Evolutionary conservation across 2,113 vertebrate genomes (phyloP).

Genomic region (Cinclus mexicanus): DNA sequence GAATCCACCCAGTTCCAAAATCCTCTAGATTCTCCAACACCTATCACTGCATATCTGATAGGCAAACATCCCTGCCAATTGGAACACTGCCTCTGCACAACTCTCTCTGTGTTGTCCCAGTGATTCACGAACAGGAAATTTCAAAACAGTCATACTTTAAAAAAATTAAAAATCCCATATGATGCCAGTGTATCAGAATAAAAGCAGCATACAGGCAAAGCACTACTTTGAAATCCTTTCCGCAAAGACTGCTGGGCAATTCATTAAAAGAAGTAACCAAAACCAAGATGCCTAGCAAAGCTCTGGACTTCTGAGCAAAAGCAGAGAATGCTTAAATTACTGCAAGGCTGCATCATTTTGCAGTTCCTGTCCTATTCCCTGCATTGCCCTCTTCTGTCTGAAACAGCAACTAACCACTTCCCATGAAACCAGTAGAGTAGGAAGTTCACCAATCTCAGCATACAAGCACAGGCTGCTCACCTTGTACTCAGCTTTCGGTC

Average conservation of each 20-base stretch:
- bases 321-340: not conserved
- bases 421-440: not conserved
- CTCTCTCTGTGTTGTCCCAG: not conserved
- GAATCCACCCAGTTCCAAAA: not conserved
- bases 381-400: not conserved
- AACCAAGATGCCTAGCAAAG: not conserved
- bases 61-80: not conserved
- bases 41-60: not conserved
- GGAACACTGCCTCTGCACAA: not conserved
- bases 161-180: not conserved
- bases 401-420: not conserved
- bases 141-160: not conserved
- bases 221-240: not conserved
- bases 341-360: not conserved
- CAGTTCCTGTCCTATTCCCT: not conserved
- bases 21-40: not conserved
- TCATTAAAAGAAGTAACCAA: not conserved
- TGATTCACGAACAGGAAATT: not conserved
- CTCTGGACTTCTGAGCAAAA: not conserved
- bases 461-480: constrained; percentile 65
- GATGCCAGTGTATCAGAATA: not conserved
- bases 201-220: not conserved
- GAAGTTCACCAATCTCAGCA: not conserved
- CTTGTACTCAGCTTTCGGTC: constrained; percentile 89
- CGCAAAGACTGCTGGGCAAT: not conserved